Conservation (phyloP, 1,140 invertebrate genomes). For the Megalonaias nervosa region DNA sequence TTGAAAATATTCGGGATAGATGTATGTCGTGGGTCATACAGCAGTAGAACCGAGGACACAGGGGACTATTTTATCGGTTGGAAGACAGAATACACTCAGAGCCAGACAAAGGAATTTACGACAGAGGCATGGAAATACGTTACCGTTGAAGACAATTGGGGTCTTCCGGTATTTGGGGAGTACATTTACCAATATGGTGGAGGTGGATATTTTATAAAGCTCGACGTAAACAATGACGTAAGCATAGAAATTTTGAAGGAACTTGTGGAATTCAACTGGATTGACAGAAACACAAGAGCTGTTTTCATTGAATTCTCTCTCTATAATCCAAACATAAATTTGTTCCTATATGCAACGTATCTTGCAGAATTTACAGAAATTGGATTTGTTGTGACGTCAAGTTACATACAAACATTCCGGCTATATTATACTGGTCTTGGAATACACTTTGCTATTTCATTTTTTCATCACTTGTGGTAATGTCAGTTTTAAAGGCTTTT, state of each 20-base stretch:
- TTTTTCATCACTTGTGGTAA: slow-evolving; percentile 21
- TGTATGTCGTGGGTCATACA: slow-evolving; percentile 17
- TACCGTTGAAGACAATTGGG: slow-evolving; percentile 38
- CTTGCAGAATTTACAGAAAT: slow-evolving; percentile 70
- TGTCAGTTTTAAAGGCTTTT: not conserved
- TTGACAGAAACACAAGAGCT: slow-evolving; percentile 72
- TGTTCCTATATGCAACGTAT: slow-evolving; percentile 40
- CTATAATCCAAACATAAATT: slow-evolving; percentile 70
- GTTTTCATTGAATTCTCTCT: slow-evolving; percentile 73
- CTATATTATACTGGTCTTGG: slow-evolving; percentile 12
- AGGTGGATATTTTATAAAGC: slow-evolving; percentile 45
- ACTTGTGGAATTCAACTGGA: slow-evolving; percentile 68
- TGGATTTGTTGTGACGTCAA: slow-evolving; percentile 55
- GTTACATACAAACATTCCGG: slow-evolving; percentile 24
- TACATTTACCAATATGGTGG: slow-evolving; percentile 38
- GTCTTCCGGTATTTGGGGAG: slow-evolving; percentile 34
- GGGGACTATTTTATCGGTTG: slow-evolving; percentile 38
- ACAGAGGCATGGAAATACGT: slow-evolving; percentile 37
- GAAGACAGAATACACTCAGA: slow-evolving; percentile 13
- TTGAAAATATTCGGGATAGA: too few relatives aligned
- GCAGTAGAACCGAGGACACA: slow-evolving; percentile 12
- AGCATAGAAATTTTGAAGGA: slow-evolving; percentile 51
- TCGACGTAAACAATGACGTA: slow-evolving; percentile 32
- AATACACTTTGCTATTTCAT: slow-evolving; percentile 27
- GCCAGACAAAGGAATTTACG: slow-evolving; percentile 23